Evolutionary conservation across 2,888 invertebrate species (phyloP).

Genomic region (Acrobasis suavella): DNA sequence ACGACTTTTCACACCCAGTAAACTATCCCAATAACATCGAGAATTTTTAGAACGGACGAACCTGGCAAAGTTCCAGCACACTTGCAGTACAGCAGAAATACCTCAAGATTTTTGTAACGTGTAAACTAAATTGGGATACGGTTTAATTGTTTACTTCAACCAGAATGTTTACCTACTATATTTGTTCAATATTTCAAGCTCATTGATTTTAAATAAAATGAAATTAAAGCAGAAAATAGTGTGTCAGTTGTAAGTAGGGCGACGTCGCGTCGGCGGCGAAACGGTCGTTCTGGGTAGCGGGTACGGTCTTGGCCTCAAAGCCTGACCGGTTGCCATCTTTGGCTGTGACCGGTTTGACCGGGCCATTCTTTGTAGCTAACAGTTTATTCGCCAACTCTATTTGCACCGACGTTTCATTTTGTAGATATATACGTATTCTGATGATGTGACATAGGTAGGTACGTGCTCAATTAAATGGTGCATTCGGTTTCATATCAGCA

Average conservation of each 20-base stretch:
- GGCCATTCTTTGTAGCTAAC: conserved; percentile 57
- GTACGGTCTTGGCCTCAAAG: conserved; percentile 71
- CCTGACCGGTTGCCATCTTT: conserved; percentile 75
- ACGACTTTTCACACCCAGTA: conserved; percentile 25
- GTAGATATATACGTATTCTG: conserved; percentile 2
- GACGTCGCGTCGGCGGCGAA: conserved; percentile 29
- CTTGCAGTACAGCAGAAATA: conserved; percentile 38
- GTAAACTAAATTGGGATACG: conserved; percentile 9
- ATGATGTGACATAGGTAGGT: neutral
- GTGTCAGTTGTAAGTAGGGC: conserved; percentile 62
- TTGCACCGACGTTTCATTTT: conserved; percentile 30
- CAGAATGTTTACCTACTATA: neutral
- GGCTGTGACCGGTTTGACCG: conserved; percentile 71
- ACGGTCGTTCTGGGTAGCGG: conserved; percentile 40
- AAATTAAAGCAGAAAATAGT: conserved; percentile 38
- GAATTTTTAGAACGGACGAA: conserved; percentile 37
- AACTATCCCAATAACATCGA: conserved; percentile 19
- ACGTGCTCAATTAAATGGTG: neutral
- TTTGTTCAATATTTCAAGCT: neutral
- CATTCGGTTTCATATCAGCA: neutral
- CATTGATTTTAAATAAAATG: conserved; percentile 4
- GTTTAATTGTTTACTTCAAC: neutral
- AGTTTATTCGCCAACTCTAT: conserved; percentile 56
- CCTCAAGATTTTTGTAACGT: conserved; percentile 19
- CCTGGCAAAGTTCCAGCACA: conserved; percentile 48